Base-by-base conservation (phyloP, 2,113 vertebrate species). In the Ceratotherium simum region DNA sequence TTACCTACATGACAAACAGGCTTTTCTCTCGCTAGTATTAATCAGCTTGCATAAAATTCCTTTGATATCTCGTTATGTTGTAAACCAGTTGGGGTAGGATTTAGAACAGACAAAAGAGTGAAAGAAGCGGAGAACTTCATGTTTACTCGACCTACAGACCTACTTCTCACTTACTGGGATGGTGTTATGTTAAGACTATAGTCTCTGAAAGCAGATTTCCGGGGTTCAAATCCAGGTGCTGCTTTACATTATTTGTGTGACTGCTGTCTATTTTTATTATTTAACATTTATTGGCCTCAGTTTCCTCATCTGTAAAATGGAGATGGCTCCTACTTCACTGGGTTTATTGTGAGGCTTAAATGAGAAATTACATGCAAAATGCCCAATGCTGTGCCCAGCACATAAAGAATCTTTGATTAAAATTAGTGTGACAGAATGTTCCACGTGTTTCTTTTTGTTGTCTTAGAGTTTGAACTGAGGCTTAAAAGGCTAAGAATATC, bases 281-380 rank as follows among this genome's bases (percentile, higher is more conserved):
- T 82, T 78, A 78, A 14, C 11, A 65, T 42, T 51, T 46, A 27
- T 86, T 81, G 51, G 36, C 31, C 65, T 82, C 14, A 64, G 16
- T 82, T 48, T 80, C 11, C 36, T 86, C 46, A 65, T 62, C 60
- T 83, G 4, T 78, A 78, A 36, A 80, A 80, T 79, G 36, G 20
- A 95, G 21, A 79, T 65, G 20, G 48, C 31, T 64, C n/a, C 14
- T 48, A 36, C 78, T 92, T 76, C 62, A 90, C 0, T 58, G 18
- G 25, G 83, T 11, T 56, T 64, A 54, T 29, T 51, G 6, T 39
- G 42, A 76, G 2, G 7, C 69, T 48, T 91, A 54, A 65, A 46
- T 62, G 75, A 87, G 33, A 90, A 97, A 78, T 67, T 67, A 62
- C 21, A 25, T 51, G 13, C 31, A 87, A 96, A 96, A 90, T 73